These are phyloP conservation scores for Stegana nigrithorax DNA, from an alignment of 2,888 invertebrate genomes.

Conservation along the genomic window DNA sequence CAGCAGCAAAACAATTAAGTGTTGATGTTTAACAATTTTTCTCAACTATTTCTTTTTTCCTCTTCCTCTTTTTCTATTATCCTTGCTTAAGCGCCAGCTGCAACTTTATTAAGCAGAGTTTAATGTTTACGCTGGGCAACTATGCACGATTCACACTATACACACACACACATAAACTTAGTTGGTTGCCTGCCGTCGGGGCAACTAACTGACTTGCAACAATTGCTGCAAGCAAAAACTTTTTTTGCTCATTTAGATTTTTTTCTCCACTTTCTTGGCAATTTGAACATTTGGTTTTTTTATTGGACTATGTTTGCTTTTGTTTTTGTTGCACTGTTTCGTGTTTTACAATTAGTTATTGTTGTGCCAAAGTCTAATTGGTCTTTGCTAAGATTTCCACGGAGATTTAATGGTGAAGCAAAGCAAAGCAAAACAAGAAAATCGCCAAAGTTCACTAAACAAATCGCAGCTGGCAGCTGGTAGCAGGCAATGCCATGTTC, in stretches of 20 bases:
- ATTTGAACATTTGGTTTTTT: constrained; percentile 8
- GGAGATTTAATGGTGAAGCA: constrained; percentile 44
- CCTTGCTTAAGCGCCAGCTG: constrained; percentile 42
- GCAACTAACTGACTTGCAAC: constrained; percentile 62
- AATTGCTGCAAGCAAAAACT: constrained; percentile 51
- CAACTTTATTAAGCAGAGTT: constrained; percentile 62
- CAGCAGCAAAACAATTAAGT: constrained; percentile 60
- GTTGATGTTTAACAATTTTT: constrained; percentile 61
- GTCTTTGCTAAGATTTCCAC: constrained; percentile 58
- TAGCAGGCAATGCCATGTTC: too few species aligned
- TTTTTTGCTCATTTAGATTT: constrained; percentile 39
- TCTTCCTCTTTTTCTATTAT: constrained; percentile 8
- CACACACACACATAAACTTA: background rate
- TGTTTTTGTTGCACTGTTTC: constrained; percentile 44
- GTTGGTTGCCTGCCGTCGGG: too few species aligned
- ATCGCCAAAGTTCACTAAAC: constrained; percentile 1
- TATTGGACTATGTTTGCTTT: background rate
- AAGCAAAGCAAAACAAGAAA: background rate
- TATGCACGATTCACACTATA: constrained; percentile 6
- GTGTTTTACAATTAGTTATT: constrained; percentile 61
- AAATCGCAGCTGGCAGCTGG: constrained; percentile 2
- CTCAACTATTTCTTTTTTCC: constrained; percentile 6
- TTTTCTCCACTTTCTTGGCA: constrained; percentile 1
- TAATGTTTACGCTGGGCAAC: constrained; percentile 41
- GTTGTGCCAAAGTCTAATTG: constrained; percentile 58